These are phyloP conservation scores for Aporophyla lueneburgensis DNA, from an alignment of 2,888 invertebrate species.

Conservation along the genomic window DNA sequence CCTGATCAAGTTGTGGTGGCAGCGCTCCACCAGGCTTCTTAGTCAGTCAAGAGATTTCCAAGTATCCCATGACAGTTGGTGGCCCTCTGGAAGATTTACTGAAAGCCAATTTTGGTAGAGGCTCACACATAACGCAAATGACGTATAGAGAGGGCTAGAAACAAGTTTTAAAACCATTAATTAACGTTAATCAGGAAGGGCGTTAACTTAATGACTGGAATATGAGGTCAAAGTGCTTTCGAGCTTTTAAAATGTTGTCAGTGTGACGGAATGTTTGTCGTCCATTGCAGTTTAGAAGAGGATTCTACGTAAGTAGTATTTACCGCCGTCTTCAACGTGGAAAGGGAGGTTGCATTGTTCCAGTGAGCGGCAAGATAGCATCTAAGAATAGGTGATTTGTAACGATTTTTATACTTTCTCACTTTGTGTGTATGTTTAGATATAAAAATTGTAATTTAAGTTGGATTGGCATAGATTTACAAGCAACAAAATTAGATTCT, in stretches of 20 bases:
- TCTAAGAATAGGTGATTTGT: slow-evolving; percentile 35
- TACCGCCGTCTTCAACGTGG: slow-evolving; percentile 35
- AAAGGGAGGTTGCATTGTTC: slow-evolving; percentile 15
- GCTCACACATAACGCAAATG: slow-evolving; percentile 17
- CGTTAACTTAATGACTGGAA: slow-evolving; percentile 55
- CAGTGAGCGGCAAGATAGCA: neutral
- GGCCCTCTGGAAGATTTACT: too few relatives aligned
- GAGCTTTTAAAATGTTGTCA: slow-evolving; percentile 37
- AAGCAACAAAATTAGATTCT: neutral
- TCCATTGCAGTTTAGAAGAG: slow-evolving; percentile 32
- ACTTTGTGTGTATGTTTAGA: neutral
- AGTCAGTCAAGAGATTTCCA: too few relatives aligned
- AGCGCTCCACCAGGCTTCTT: too few relatives aligned
- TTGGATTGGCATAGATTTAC: neutral
- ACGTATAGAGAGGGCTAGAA: slow-evolving; percentile 36
- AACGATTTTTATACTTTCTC: slow-evolving; percentile 15
- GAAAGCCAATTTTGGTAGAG: neutral
- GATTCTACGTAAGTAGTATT: slow-evolving; percentile 50
- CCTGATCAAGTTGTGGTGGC: too few relatives aligned
- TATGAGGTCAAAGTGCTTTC: slow-evolving; percentile 50
- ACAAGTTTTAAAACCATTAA: slow-evolving; percentile 62
- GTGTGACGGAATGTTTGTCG: slow-evolving; percentile 44
- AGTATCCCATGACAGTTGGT: too few relatives aligned
- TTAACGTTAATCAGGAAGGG: slow-evolving; percentile 65
- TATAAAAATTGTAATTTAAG: neutral